Evolutionary conservation across 2,797 vertebrate species (phyloP).

Genomic region (Takifugu rubripes): DNA sequence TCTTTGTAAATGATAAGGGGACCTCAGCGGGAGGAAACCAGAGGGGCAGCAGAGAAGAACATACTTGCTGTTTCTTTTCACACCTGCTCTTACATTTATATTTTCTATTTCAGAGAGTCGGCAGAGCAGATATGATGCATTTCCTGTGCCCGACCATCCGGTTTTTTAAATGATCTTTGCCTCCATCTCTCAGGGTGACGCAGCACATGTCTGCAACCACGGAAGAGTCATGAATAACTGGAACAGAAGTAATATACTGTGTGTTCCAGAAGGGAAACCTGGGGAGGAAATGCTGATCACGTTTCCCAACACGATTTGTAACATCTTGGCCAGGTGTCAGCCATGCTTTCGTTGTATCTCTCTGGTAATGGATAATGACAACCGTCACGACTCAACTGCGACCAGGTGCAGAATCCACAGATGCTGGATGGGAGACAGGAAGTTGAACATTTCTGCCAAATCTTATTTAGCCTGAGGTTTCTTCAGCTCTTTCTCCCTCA

Average conservation of each 20-base stretch:
- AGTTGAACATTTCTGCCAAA: background rate
- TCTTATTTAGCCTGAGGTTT: background rate
- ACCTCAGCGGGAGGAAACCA: background rate
- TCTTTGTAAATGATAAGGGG: slow-evolving; percentile 6
- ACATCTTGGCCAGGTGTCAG: slow-evolving; percentile 10
- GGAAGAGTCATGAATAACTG: slow-evolving; percentile 38
- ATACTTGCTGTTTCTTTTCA: background rate
- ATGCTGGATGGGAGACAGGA: background rate
- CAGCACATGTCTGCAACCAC: slow-evolving; percentile 12
- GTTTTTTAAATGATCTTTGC: slow-evolving; percentile 26
- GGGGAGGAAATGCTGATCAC: slow-evolving; percentile 6
- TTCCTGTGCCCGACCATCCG: background rate
- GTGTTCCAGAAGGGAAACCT: slow-evolving; percentile 7
- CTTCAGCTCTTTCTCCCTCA: background rate
- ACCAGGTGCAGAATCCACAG: slow-evolving; percentile 4
- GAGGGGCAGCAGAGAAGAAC: background rate
- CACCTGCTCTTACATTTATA: slow-evolving; percentile 11
- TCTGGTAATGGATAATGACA: background rate
- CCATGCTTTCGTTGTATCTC: background rate
- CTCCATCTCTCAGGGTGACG: slow-evolving; percentile 14
- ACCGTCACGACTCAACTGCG: slow-evolving; percentile 12
- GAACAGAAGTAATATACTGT: slow-evolving; percentile 19
- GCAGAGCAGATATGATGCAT: slow-evolving; percentile 1
- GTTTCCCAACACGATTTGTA: slow-evolving; percentile 16
- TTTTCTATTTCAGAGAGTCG: slow-evolving; percentile 7